A percentile compares a stretch with the other conserved stretches of the same genome.
phyloP scores from a whole-genome alignment of 2,113 vertebrate genomes.

The Pomatorhinus ruficollis region DNA sequence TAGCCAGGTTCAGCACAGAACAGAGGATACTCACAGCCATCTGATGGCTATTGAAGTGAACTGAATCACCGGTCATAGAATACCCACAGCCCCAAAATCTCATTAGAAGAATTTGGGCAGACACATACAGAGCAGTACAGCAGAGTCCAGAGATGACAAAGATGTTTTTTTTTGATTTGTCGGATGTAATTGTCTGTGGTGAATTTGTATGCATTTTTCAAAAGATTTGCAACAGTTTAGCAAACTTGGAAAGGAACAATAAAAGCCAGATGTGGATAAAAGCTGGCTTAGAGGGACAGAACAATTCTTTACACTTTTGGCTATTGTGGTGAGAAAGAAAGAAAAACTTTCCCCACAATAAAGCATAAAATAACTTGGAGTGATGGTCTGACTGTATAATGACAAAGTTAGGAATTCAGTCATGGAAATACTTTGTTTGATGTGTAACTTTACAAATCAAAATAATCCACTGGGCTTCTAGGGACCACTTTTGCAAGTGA shows the following conservation, averaged over 20 bases:
- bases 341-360: neutral
- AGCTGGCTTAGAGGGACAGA: neutral
- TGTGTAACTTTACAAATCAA: neutral
- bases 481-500: neutral
- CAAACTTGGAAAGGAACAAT: neutral
- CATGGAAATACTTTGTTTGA: neutral
- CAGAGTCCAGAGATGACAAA: neutral
- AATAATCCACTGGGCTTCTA: neutral
- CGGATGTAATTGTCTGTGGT: neutral
- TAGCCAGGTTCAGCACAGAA: constrained; percentile 11
- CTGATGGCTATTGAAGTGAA: constrained; percentile 21
- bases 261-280: neutral
- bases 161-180: neutral
- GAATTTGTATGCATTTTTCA: constrained; percentile 5
- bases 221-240: neutral
- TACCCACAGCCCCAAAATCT: constrained; percentile 14
- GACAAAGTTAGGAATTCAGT: neutral
- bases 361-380: neutral
- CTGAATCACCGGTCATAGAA: neutral
- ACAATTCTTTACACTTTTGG: neutral
- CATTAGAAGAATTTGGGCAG: constrained; percentile 2
- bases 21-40: constrained; percentile 6
- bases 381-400: neutral
- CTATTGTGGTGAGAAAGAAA: neutral
- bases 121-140: neutral